These are phyloP conservation scores for Mesitornis unicolor DNA, from an alignment of 2,113 vertebrate genomes.

Conservation along the genomic window DNA sequence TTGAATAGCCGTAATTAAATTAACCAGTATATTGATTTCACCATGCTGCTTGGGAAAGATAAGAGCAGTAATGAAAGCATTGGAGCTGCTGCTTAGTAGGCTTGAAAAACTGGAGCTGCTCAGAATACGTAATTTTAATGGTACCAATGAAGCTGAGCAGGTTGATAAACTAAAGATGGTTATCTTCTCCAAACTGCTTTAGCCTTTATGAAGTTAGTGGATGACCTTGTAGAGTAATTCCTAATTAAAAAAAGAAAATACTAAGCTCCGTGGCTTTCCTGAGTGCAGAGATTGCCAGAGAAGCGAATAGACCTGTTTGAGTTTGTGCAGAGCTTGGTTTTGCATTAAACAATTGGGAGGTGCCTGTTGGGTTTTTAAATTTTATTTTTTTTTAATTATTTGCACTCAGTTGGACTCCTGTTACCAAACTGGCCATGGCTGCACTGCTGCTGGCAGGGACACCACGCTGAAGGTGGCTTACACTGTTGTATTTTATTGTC, in stretches of 20 bases:
- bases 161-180: neutral
- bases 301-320: rapidly evolving
- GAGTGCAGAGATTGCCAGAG: neutral
- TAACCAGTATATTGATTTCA: constrained; percentile 50
- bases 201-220: neutral
- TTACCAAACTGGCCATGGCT: neutral
- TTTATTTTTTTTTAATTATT: neutral
- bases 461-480: neutral
- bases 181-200: neutral
- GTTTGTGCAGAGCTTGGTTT: neutral
- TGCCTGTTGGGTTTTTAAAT: no score
- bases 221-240: neutral
- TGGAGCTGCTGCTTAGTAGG: neutral
- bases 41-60: neutral
- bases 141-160: neutral
- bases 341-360: neutral
- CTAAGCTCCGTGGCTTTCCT: neutral
- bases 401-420: rapidly evolving
- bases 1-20: constrained; percentile 60
- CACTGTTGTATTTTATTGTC: neutral
- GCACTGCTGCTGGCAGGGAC: neutral
- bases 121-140: rapidly evolving
- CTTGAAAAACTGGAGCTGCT: neutral
- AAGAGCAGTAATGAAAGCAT: neutral
- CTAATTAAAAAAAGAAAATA: neutral